phyloP scores from a whole-genome alignment of 2,113 vertebrate species.

The Asarcornis scutulata region DNA sequence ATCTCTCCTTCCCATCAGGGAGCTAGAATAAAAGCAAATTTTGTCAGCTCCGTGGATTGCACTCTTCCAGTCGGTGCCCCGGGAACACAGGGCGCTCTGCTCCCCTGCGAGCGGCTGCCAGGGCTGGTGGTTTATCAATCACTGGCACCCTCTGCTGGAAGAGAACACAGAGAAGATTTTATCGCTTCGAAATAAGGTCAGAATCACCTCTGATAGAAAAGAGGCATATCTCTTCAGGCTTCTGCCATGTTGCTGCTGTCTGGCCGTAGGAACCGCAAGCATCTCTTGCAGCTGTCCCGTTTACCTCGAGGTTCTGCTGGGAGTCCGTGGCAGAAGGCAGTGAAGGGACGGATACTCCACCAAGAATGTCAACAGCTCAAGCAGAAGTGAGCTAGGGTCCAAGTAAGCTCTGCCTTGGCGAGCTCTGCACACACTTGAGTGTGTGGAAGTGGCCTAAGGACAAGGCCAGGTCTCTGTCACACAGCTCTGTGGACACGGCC shows the following conservation, averaged over 20 bases:
- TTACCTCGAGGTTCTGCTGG: no score
- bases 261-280: not conserved
- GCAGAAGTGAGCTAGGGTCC: not conserved
- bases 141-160: not conserved
- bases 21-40: not conserved
- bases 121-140: not conserved
- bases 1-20: not conserved
- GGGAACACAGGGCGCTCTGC: not conserved
- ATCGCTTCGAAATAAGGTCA: not conserved
- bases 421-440: not conserved
- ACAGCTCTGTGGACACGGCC: not conserved
- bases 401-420: not conserved
- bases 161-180: not conserved
- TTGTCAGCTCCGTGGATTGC: not conserved
- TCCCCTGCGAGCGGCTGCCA: not conserved
- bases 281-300: not conserved
- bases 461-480: not conserved
- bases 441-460: not conserved
- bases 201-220: not conserved
- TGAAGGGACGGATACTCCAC: not conserved
- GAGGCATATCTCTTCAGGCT: not conserved
- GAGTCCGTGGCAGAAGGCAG: not conserved
- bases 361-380: not conserved
- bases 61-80: accelerated
- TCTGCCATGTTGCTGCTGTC: not conserved